A percentile compares a stretch with the other conserved stretches of the same genome.
These are phyloP conservation scores for Cheilosia soror DNA, from an alignment of 2,888 invertebrate species.

Conservation along the genomic window DNA sequence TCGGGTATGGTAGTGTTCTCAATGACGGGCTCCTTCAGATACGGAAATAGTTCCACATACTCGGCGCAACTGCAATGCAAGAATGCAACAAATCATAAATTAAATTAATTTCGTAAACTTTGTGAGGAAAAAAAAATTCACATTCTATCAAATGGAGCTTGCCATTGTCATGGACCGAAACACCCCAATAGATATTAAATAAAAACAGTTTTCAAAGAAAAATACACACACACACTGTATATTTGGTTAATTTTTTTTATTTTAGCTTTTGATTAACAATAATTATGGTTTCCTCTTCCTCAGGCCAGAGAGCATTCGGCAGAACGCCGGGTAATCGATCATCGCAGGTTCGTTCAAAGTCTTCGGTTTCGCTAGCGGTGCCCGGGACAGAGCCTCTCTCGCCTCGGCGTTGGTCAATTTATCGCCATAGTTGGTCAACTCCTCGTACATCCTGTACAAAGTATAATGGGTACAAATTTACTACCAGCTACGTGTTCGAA, in stretches of 20 bases:
- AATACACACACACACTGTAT: background rate
- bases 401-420: conserved; percentile 87
- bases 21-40: conserved; percentile 82
- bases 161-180: background rate
- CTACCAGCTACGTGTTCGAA: conserved; percentile 20
- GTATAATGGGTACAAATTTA: conserved; percentile 32
- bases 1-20: conserved; percentile 81
- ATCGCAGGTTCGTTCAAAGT: conserved; percentile 84
- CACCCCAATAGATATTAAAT: background rate
- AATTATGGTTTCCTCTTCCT: conserved; percentile 83
- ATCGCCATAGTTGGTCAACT: conserved; percentile 88
- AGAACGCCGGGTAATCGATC: conserved; percentile 88
- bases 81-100: conserved; percentile 56
- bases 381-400: conserved; percentile 86
- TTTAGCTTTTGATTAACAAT: conserved; percentile 8
- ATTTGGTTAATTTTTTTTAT: conserved; percentile 30
- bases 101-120: conserved; percentile 57
- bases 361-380: conserved; percentile 86
- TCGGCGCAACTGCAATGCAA: conserved; percentile 81
- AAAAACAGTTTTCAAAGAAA: background rate
- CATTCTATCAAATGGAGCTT: conserved; percentile 33
- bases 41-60: conserved; percentile 83
- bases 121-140: background rate
- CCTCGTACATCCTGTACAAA: conserved; percentile 86
- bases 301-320: conserved; percentile 86